Evolutionary conservation across 1,140 invertebrate species (phyloP).

Genomic region (Matsumurasca onukii): DNA sequence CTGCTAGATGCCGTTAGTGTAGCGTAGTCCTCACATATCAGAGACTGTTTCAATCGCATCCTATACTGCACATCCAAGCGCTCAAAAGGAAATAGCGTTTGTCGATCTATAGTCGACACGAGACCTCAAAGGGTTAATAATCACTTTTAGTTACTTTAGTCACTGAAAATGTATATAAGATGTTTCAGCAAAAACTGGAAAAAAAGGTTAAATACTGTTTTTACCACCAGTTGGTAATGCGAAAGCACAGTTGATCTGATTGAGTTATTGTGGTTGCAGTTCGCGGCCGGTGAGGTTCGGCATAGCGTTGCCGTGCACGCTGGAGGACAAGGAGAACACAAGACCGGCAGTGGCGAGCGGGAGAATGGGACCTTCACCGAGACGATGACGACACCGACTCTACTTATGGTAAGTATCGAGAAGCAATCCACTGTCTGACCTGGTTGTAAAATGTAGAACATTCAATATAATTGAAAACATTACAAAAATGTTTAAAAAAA

Average conservation of each 20-base stretch:
- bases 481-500: too few relatives aligned
- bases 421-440: too few relatives aligned
- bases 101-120: too few relatives aligned
- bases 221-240: constrained; percentile 21
- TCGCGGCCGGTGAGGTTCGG: constrained; percentile 77
- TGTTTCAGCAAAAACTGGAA: neutral
- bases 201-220: neutral
- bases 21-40: too few relatives aligned
- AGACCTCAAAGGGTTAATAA: too few relatives aligned
- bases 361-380: constrained; percentile 66
- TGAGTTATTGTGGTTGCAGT: constrained; percentile 50
- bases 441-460: too few relatives aligned
- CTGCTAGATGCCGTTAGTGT: too few relatives aligned
- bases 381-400: constrained; percentile 75
- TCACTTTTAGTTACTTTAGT: neutral
- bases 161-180: neutral
- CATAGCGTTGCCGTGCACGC: constrained; percentile 65
- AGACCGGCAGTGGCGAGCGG: constrained; percentile 67
- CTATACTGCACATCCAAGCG: too few relatives aligned
- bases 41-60: too few relatives aligned
- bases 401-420: constrained; percentile 47
- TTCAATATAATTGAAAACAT: too few relatives aligned
- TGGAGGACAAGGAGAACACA: constrained; percentile 84
- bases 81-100: too few relatives aligned
- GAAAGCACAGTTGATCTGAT: too few relatives aligned